A percentile compares a stretch with the other conserved stretches of the same genome.
Conservation (phyloP, 2,797 vertebrate genomes). For the Bovichtus diacanthus region DNA sequence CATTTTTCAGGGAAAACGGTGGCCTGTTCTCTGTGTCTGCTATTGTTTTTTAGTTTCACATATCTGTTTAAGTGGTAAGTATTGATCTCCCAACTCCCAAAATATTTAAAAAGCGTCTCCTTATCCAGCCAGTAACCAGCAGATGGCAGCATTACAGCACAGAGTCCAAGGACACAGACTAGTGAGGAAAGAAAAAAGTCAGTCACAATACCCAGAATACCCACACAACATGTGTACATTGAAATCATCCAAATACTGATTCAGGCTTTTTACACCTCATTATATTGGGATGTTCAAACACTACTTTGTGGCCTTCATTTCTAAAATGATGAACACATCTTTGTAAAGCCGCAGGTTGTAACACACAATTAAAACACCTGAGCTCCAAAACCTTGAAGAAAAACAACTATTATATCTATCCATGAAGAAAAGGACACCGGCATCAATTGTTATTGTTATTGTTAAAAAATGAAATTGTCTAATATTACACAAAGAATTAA, state of each 20-base stretch:
- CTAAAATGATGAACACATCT: neutral
- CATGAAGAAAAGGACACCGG: too few relatives aligned
- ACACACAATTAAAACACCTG: too few relatives aligned
- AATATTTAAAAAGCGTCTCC: neutral
- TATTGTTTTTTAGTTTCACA: too few relatives aligned
- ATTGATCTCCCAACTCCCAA: neutral
- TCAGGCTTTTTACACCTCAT: neutral
- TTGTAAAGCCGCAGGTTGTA: neutral
- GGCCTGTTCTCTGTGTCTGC: too few relatives aligned
- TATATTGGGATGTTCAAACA: neutral
- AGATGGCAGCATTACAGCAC: constrained; percentile 36
- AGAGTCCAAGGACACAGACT: neutral
- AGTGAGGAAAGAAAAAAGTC: too few relatives aligned
- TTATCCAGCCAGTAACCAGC: constrained; percentile 3
- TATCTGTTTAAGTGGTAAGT: neutral
- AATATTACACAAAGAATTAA: too few relatives aligned
- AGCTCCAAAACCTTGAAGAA: too few relatives aligned
- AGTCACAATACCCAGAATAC: too few relatives aligned
- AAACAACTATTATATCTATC: neutral
- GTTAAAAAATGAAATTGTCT: too few relatives aligned
- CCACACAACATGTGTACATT: neutral
- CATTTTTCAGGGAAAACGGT: too few relatives aligned
- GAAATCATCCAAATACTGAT: neutral
- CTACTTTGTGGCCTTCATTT: neutral
- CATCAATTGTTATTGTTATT: too few relatives aligned